A percentile compares a stretch with the other conserved stretches of the same genome.
These are phyloP conservation scores for Coregonus suidteri DNA, from an alignment of 2,797 vertebrate genomes.

Conservation along the genomic window DNA sequence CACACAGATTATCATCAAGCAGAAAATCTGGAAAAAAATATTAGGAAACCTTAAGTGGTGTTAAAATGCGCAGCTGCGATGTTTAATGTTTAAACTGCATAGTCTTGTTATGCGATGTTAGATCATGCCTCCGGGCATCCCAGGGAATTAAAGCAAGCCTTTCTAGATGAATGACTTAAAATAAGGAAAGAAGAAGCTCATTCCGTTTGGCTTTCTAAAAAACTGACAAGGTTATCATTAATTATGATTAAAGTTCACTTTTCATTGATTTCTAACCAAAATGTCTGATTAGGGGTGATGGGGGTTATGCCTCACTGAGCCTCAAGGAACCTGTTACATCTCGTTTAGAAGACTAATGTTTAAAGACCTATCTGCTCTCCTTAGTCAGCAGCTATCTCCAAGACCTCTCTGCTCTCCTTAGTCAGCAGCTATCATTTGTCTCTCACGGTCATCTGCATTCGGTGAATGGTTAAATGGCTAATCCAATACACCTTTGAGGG, in stretches of 20 bases:
- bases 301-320: conserved; percentile 5
- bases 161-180: conserved; percentile 15
- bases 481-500: conserved; percentile 57
- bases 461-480: conserved; percentile 39
- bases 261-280: conserved; percentile 13
- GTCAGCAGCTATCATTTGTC: background rate
- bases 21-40: background rate
- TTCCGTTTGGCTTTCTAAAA: conserved; percentile 34
- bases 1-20: conserved; percentile 2
- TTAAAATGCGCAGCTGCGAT: conserved; percentile 24
- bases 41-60: conserved; percentile 21
- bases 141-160: conserved; percentile 28
- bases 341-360: background rate
- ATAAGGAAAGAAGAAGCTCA: background rate
- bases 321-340: background rate
- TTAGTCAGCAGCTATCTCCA: too few species aligned
- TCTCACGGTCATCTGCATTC: conserved; percentile 13
- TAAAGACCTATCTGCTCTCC: background rate
- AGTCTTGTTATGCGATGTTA: conserved; percentile 30
- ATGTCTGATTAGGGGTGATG: background rate
- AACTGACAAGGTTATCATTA: conserved; percentile 44
- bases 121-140: conserved; percentile 24
- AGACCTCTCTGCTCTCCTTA: background rate
- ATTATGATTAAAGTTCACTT: conserved; percentile 22
- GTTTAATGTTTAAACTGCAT: background rate